Evolutionary conservation across 2,888 invertebrate genomes (phyloP).

Genomic region (Strigamia crassipes): DNA sequence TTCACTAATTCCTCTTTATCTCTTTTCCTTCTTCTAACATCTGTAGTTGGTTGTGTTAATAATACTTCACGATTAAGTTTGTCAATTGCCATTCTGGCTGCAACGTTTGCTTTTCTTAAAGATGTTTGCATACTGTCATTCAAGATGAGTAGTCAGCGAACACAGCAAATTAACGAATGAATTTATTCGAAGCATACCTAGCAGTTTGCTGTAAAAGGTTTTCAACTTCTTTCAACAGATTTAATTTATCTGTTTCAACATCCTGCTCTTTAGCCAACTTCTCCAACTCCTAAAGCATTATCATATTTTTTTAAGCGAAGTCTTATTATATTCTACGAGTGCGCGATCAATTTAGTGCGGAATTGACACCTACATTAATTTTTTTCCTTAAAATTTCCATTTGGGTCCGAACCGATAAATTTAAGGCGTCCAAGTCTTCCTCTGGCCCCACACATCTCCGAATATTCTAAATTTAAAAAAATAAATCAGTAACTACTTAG

Average conservation of each 20-base stretch:
- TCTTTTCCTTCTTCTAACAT: slow-evolving; percentile 39
- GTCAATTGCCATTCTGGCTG: slow-evolving; percentile 49
- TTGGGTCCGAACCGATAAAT: slow-evolving; percentile 42
- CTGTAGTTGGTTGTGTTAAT: slow-evolving; percentile 20
- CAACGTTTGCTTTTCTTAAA: slow-evolving; percentile 50
- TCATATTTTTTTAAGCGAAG: neutral
- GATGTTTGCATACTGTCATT: slow-evolving; percentile 46
- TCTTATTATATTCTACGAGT: neutral
- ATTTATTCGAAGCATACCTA: slow-evolving; percentile 39
- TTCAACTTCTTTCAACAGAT: slow-evolving; percentile 45
- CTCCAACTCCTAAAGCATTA: slow-evolving; percentile 47
- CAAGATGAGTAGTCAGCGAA: slow-evolving; percentile 15
- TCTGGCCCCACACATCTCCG: slow-evolving; percentile 43
- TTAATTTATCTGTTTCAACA: slow-evolving; percentile 46
- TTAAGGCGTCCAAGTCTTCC: slow-evolving; percentile 46
- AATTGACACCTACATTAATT: slow-evolving; percentile 46
- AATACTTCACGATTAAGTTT: slow-evolving; percentile 46
- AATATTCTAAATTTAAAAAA: slow-evolving; percentile 46
- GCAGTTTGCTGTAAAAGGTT: slow-evolving; percentile 45
- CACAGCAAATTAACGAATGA: neutral
- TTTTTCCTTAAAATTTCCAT: slow-evolving; percentile 43
- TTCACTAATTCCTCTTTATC: slow-evolving; percentile 62
- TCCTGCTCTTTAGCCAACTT: slow-evolving; percentile 49
- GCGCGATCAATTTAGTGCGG: neutral
- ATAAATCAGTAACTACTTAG: neutral